phyloP scores from a whole-genome alignment of 2,797 vertebrate genomes.

The Threskiornis aethiopicus region DNA sequence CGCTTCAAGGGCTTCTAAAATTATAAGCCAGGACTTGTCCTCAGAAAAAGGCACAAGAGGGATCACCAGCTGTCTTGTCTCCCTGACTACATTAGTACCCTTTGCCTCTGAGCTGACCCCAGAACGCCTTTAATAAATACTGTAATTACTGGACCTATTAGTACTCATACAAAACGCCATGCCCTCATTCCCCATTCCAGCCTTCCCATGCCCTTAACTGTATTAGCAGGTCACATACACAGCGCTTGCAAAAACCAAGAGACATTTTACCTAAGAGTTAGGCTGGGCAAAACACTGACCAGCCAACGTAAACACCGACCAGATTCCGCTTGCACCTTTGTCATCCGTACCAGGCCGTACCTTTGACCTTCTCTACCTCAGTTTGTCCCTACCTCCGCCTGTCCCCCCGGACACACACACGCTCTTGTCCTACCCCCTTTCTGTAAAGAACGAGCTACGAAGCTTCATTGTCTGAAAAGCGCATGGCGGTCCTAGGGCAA shows the following conservation, averaged over 20 bases:
- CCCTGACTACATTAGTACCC: not conserved
- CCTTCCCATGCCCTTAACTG: not conserved
- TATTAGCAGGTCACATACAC: not conserved
- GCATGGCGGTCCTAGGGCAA: not conserved
- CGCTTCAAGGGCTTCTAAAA: not conserved
- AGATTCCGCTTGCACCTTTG: not conserved
- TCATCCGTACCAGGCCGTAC: not conserved
- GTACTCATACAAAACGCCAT: not conserved
- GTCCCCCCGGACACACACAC: not conserved
- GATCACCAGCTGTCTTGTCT: not conserved
- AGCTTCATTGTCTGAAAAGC: not conserved
- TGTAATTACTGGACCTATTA: not conserved
- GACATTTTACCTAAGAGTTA: not conserved
- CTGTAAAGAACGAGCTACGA: not conserved
- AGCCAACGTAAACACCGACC: not conserved
- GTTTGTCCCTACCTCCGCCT: not conserved
- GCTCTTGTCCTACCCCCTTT: not conserved
- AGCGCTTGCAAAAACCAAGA: not conserved
- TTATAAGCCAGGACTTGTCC: not conserved
- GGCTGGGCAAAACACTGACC: not conserved
- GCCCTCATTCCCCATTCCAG: not conserved
- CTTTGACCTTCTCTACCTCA: not conserved
- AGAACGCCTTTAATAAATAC: not conserved
- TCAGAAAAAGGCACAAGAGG: not conserved
- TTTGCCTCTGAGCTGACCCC: not conserved